phyloP scores from a whole-genome alignment of 2,113 vertebrate genomes.

The Gyps fulvus region DNA sequence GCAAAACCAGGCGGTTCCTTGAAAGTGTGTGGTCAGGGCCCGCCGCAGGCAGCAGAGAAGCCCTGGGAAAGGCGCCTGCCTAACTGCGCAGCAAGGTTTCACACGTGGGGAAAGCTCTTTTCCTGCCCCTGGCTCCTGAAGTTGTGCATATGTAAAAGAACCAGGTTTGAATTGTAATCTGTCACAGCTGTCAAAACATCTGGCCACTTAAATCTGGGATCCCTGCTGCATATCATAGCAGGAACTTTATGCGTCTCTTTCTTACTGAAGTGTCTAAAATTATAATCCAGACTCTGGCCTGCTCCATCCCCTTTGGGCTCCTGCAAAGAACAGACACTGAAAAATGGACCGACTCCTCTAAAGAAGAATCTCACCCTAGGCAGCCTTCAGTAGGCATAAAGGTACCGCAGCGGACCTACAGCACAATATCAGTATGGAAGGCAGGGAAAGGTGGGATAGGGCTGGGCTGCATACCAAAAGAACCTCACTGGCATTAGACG shows the following conservation, averaged over 20 bases:
- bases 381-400: background rate
- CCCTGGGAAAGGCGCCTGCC: background rate
- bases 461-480: background rate
- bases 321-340: background rate
- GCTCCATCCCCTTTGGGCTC: background rate
- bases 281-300: background rate
- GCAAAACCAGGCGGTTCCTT: background rate
- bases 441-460: background rate
- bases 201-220: background rate
- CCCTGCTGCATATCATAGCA: background rate
- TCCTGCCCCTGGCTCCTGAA: background rate
- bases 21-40: background rate
- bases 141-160: background rate
- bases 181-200: background rate
- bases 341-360: background rate
- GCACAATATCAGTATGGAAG: background rate
- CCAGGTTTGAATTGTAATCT: background rate
- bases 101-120: background rate
- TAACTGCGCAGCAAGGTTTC: background rate
- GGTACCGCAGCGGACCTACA: background rate
- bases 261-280: background rate
- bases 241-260: background rate
- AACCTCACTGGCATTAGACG: background rate
- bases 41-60: background rate
- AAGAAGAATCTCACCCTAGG: background rate